Conservation (phyloP, 2,797 vertebrate genomes). For the Chiroxiphia lanceolata region DNA sequence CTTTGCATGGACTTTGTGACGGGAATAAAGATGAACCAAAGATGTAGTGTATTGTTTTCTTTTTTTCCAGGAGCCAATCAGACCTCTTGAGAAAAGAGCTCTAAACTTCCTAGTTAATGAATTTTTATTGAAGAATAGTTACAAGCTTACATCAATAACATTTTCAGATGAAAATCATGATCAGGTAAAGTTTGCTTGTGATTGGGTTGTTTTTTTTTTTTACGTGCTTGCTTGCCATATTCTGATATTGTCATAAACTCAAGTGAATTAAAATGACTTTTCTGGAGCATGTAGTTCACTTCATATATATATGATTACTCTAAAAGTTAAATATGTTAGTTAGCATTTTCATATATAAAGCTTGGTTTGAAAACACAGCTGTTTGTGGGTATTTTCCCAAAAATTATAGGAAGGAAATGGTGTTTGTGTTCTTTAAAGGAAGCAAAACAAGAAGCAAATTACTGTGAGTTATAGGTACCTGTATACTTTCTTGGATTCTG, state of each 20-base stretch:
- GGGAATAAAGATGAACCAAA: background rate
- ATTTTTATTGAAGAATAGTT: slow-evolving; percentile 98
- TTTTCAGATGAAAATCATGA: slow-evolving; percentile 99
- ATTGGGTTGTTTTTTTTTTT: background rate
- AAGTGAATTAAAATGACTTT: background rate
- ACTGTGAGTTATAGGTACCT: background rate
- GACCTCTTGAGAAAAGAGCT: slow-evolving; percentile 98
- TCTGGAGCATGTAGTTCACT: background rate
- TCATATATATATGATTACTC: background rate
- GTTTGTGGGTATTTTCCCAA: background rate
- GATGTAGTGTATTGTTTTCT: background rate
- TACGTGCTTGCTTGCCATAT: background rate
- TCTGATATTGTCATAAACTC: background rate
- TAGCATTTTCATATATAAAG: background rate
- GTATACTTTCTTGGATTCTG: background rate
- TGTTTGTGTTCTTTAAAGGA: background rate
- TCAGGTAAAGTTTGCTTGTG: slow-evolving; percentile 83
- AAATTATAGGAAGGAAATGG: background rate
- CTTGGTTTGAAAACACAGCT: background rate
- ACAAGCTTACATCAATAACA: slow-evolving; percentile 97
- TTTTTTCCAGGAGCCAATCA: slow-evolving; percentile 88
- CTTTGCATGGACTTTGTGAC: background rate
- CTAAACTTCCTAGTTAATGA: slow-evolving; percentile 99
- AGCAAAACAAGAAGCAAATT: background rate
- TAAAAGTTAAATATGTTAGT: background rate